Evolutionary conservation across 1,140 invertebrate genomes (phyloP).

Genomic region (Drepana arcuata): DNA sequence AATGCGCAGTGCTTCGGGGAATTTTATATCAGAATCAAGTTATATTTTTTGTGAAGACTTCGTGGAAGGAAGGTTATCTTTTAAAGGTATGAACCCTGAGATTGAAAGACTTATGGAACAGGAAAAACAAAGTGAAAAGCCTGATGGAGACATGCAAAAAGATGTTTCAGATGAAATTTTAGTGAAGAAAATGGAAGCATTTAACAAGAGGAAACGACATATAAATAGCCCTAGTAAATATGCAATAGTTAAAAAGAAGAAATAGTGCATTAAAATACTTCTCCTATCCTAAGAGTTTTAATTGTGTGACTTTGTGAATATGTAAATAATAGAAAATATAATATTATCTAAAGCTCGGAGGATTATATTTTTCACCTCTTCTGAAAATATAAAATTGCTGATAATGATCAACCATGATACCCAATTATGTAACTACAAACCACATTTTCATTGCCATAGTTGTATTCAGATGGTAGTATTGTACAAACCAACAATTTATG

Average conservation of each 20-base stretch:
- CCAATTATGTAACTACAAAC: too few species aligned
- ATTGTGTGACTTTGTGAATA: too few species aligned
- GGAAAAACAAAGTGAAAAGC: slow-evolving; percentile 45
- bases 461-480: too few species aligned
- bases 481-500: too few species aligned
- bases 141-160: slow-evolving; percentile 65
- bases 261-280: background rate
- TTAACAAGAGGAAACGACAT: slow-evolving; percentile 35
- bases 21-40: slow-evolving; percentile 83
- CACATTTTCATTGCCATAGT: too few species aligned
- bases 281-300: too few species aligned
- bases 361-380: slow-evolving; percentile 9
- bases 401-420: too few species aligned
- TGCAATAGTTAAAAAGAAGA: slow-evolving; percentile 30
- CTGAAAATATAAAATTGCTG: too few species aligned
- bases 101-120: slow-evolving; percentile 83
- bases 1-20: slow-evolving; percentile 73
- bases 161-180: slow-evolving; percentile 78
- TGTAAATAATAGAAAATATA: background rate
- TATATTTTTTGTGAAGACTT: slow-evolving; percentile 83
- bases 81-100: slow-evolving; percentile 90
- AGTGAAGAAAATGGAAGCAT: slow-evolving; percentile 74
- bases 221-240: slow-evolving; percentile 21
- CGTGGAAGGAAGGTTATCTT: slow-evolving; percentile 86
- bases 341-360: background rate